These are phyloP conservation scores for Sialia sialis DNA, from an alignment of 2,113 vertebrate species.

Conservation along the genomic window DNA sequence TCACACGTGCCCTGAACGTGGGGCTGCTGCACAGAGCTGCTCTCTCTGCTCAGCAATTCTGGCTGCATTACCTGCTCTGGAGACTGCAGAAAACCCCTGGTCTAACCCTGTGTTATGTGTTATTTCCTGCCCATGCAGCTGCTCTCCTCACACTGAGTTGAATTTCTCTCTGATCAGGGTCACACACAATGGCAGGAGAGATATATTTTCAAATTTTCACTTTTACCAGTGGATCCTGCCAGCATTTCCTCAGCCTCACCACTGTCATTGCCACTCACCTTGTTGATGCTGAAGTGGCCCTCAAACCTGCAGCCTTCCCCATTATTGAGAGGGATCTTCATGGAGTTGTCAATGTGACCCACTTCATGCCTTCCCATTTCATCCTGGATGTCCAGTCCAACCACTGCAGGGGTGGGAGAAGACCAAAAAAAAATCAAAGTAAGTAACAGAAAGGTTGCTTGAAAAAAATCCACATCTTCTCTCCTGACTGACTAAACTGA, in stretches of 20 bases:
- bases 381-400: constrained; percentile 98
- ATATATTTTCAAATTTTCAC: not conserved
- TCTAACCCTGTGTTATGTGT: not conserved
- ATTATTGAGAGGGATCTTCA: constrained; percentile 90
- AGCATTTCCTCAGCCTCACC: not conserved
- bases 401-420: constrained; percentile 74
- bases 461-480: not conserved
- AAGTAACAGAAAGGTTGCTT: not conserved
- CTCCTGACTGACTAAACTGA: not conserved
- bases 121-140: not conserved
- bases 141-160: not conserved
- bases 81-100: not conserved
- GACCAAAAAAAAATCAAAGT: not conserved
- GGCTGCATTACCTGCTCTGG: not conserved
- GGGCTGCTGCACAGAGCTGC: not conserved
- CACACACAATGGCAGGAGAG: not conserved
- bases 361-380: constrained; percentile 99
- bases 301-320: constrained; percentile 94
- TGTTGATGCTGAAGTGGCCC: constrained; percentile 96
- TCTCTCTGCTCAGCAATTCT: not conserved
- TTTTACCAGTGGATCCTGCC: not conserved
- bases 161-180: not conserved
- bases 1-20: not conserved
- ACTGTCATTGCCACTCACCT: constrained; percentile 71
- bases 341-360: constrained; percentile 96